Percentiles rank a stretch among this genome's conserved stretches.
Evolutionary conservation across 53 echinoderm and acorn worm genomes (phyloP).

Genomic region (Mesocentrotus franciscanus): DNA sequence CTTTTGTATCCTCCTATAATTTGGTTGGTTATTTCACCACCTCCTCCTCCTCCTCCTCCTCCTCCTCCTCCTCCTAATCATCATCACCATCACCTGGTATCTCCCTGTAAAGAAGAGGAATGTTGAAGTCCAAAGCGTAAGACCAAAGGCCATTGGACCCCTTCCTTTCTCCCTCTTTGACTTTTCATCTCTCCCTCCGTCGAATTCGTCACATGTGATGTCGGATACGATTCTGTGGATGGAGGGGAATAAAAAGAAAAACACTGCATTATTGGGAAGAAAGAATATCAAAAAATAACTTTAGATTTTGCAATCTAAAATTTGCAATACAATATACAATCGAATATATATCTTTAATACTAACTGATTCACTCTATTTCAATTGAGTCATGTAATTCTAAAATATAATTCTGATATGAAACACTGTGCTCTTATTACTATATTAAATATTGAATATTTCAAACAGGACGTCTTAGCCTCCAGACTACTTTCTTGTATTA

Average conservation of each 20-base stretch:
- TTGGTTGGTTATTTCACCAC: neutral
- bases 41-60: neutral
- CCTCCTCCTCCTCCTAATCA: neutral
- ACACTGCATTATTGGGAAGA: neutral
- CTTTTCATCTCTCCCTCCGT: no score
- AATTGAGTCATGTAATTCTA: neutral
- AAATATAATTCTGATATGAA: neutral
- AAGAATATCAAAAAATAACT: neutral
- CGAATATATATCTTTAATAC: no score
- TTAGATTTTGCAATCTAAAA: neutral
- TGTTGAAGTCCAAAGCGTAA: neutral
- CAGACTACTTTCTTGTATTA: no score
- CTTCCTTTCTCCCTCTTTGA: neutral
- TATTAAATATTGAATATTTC: no score
- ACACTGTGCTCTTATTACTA: no score
- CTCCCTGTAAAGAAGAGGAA: neutral
- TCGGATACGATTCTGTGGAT: no score
- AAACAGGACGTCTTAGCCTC: no score
- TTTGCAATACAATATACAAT: neutral
- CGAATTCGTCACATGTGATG: no score
- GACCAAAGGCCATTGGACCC: neutral
- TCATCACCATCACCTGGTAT: neutral
- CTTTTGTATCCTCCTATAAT: neutral
- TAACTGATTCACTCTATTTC: neutral
- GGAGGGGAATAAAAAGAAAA: neutral